Evolutionary conservation across 2,888 invertebrate species (phyloP), one percentile per base, ranked within the genome.

Genomic region (Eupithecia vulgata): DNA sequence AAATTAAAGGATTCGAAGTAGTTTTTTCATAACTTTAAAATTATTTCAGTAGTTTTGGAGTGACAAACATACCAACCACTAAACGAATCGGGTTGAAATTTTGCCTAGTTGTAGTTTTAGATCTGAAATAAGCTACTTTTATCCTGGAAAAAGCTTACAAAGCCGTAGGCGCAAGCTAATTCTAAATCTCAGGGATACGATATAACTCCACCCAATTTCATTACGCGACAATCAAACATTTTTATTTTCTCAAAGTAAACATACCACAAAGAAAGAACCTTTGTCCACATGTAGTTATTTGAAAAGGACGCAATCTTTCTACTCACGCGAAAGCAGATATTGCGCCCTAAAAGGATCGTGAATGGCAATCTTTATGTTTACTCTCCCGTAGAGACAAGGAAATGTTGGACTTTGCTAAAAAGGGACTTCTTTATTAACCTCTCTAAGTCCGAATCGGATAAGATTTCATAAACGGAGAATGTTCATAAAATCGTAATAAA

Each of bases 291-390:
- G 59, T 75, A 65, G 65, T 65, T 65, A 70, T 75, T 72, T 75
- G 70, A 59, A 75, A 75, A 71, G 76, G 76, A 70, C 71, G 67
- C 65, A 76, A 76, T 74, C 76, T 73, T 73, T 73, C 67, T 73
- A 71, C 69, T 73, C 62, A 48, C 45, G 67, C 67, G 70, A 59
- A 76, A 73, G 72, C 70, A 67, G 59, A 70, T 48, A 73, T 69
- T 71, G 65, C 48, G 67, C 48, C 73, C 71, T 65, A 30, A 64
- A 73, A 70, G 71, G 65, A 65, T 76, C 45, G 67, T 70, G 68
- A 65, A 75, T 68, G 57, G 52, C 71, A 69, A 69, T 74, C 68
- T 67, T 42, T 69, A 70, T 65, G 70, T 65, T 64, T 75, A 70
- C 72, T 70, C 61, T 72, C 65, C 70, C 70, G 34, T 65, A 35